Base-by-base conservation (phyloP, 2,888 invertebrate species). In the Lasius fuliginosus region DNA sequence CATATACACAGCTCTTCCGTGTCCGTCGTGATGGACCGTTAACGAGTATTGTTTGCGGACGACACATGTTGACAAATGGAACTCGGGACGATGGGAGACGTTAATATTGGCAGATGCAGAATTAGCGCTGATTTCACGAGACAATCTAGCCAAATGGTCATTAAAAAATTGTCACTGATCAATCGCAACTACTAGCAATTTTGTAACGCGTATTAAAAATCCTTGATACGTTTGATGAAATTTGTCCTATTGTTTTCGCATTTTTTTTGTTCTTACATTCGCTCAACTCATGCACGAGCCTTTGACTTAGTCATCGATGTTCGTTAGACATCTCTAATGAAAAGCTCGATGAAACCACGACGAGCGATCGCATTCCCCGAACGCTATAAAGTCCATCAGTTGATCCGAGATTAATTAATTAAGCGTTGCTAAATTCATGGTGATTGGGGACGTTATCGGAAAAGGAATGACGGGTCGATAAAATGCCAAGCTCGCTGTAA, bases 91-190 rank as follows among this genome's bases (percentile, higher is more conserved):
- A 56, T 49, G 84, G 67, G 68, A 74, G 76, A 85, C 86, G 74
- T 88, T 88, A 87, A 86, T 88, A 88, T 86, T 73, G 69, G 77
- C 60, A 71, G 77, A 82, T 82, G 76, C 74, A 73, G 76, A 82
- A 86, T 83, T 75, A 67, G 71, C 76, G 62, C 60, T 77, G 77
- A 86, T 86, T 82, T 76, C 53, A 62, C 49, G 82, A 77, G 40
- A 46, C 49, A 36, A 82, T 82, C 60, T 23, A 42, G n/a, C 18
- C 46, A 73, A 81, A 73, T 73, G 42, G 46, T 12, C 46, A 36
- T 23, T 73, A 58, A 73, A 73, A 79, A 71, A 36, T 68, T 40
- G 12, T 68, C 36, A 46, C 60, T 33, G 42, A 58, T 18, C 58
- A 33, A 27, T 33, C 30, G 18, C 23, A 23, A 36, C 2, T 15